Base-by-base conservation (phyloP, 2,113 vertebrate genomes). In the Toxotes chatareus region DNA sequence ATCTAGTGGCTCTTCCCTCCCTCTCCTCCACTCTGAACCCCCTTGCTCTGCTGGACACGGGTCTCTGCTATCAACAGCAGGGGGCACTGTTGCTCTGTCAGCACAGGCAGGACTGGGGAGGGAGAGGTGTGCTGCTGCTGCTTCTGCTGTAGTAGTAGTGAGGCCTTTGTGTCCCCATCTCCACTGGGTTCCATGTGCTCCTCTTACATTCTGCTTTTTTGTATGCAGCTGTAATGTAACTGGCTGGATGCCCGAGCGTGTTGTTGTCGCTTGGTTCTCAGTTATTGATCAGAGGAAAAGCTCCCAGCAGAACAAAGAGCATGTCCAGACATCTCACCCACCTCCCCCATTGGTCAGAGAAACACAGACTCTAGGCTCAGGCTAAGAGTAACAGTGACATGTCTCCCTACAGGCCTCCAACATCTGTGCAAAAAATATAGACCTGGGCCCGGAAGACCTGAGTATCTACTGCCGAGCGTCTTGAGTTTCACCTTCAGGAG, bases 341-440 rank as follows among this genome's bases (percentile, higher is more conserved):
- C 89, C 89, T 89, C 89, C 89, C 86, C 84, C 34, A 76, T 70
- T 79, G 85, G 88, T 85, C 83, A 84, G 79, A 90, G 85, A 87
- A 91, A 85, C 76, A 51, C 89, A 91, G 87, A 89, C 85, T 87
- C 67, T 75, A 27, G 81, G 86, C 88, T 93, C 87, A 51, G 79
- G 82, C 89, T 77, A 19, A 64, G 83, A 89, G 92, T 82, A 89
- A 89, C 90, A 86, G 81, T 64, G 91, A 89, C 89, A 84, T 5
- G 88, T 90, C 88, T 92, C 86, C 91, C 89, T 84, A 76, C 88
- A 92, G 90, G 91, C 88, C 91, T 85, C 85, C 93, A 92, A 93
- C 90, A 94, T 94, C 93, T 94, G 94, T 95, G 92, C 94, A 94
- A 94, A 95, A 93, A 93, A 91, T 91, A 94, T 90, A 92, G 93